Percentiles rank a stretch among this genome's conserved stretches.
Conservation (phyloP, 2,797 vertebrate genomes). For the Aphelocoma californica region DNA sequence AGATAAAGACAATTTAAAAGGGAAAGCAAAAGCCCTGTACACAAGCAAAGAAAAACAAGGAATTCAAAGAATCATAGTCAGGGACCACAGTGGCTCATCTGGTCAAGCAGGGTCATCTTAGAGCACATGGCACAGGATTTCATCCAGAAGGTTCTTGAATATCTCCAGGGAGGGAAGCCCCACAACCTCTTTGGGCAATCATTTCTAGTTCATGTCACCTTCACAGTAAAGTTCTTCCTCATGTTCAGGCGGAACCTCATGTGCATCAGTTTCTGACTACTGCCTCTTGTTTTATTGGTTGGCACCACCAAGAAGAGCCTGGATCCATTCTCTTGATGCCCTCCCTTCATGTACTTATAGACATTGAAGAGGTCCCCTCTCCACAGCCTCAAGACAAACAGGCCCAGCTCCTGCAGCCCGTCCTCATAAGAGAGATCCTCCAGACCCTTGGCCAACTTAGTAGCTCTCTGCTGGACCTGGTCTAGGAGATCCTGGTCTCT, state of each 20-base stretch:
- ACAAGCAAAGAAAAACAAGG: not conserved
- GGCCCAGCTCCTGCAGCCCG: not conserved
- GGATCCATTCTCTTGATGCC: no score
- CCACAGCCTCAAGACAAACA: not conserved
- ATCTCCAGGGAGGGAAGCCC: not conserved
- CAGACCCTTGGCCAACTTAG: not conserved
- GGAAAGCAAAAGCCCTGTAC: not conserved
- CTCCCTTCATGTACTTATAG: not conserved
- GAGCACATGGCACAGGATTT: not conserved
- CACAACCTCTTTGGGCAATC: not conserved
- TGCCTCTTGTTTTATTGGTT: not conserved
- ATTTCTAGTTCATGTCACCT: not conserved
- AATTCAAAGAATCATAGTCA: not conserved
- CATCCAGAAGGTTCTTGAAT: not conserved
- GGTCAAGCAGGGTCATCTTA: not conserved
- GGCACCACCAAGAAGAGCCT: not conserved
- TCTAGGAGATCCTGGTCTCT: not conserved
- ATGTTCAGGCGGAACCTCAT: not conserved
- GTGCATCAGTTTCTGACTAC: not conserved
- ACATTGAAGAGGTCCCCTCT: not conserved
- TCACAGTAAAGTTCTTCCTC: not conserved
- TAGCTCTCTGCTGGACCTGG: not conserved
- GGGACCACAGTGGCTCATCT: not conserved
- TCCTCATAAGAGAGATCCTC: not conserved
- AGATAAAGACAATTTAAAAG: not conserved